phyloP scores from a whole-genome alignment of 2,113 vertebrate genomes.

The Typhlomys cinereus region DNA sequence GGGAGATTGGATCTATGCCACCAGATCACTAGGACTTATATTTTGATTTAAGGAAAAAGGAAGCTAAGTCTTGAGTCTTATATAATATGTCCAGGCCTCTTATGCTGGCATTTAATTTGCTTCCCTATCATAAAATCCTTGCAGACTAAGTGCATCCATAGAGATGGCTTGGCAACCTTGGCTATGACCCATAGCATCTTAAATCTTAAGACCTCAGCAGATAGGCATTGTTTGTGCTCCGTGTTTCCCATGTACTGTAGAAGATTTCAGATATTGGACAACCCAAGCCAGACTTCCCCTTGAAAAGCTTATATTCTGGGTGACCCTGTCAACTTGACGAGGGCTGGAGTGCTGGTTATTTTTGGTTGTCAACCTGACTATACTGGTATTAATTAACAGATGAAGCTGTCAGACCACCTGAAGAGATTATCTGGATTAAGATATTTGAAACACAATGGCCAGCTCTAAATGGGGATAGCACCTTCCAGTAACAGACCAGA shows the following conservation, averaged over 20 bases:
- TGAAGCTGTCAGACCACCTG: too few relatives aligned
- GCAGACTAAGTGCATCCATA: neutral
- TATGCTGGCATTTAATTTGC: neutral
- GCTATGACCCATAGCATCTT: neutral
- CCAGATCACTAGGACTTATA: neutral
- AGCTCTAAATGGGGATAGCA: too few relatives aligned
- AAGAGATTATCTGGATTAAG: too few relatives aligned
- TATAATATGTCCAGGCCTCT: neutral
- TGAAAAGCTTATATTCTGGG: neutral
- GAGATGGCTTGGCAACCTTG: neutral
- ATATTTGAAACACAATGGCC: too few relatives aligned
- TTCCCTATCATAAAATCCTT: neutral
- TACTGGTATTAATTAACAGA: too few relatives aligned
- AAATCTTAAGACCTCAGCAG: neutral
- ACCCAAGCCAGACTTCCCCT: neutral
- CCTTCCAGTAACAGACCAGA: too few relatives aligned
- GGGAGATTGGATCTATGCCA: neutral
- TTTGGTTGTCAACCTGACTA: too few relatives aligned
- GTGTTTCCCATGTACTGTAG: neutral
- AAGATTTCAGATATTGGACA: neutral
- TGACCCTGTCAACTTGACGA: too few relatives aligned
- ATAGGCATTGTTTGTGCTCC: neutral
- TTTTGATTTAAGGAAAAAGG: neutral
- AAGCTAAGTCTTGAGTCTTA: neutral
- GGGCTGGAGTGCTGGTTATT: too few relatives aligned